phyloP scores from a whole-genome alignment of 2,888 invertebrate genomes.

The Xestia c-nigrum region DNA sequence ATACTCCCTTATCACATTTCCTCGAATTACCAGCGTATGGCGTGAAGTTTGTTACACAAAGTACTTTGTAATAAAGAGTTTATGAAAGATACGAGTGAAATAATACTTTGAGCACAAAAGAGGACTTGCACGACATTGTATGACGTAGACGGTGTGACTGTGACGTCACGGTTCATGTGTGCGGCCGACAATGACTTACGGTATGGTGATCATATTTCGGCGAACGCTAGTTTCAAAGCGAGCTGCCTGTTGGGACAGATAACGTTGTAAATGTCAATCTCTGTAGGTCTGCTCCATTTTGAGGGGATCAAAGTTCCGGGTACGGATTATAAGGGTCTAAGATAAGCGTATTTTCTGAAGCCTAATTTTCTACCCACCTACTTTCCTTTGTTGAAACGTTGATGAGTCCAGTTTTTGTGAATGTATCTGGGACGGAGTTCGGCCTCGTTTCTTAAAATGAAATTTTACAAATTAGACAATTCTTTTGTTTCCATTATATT shows the following conservation, averaged over 20 bases:
- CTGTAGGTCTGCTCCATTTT: constrained; percentile 85
- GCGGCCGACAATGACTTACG: constrained; percentile 59
- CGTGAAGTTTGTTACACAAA: constrained; percentile 57
- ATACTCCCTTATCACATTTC: constrained; percentile 32
- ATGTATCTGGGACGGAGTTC: constrained; percentile 58
- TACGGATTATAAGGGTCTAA: constrained; percentile 89
- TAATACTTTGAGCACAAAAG: constrained; percentile 64
- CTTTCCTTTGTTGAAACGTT: constrained; percentile 78
- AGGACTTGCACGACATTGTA: constrained; percentile 67
- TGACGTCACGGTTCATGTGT: constrained; percentile 71
- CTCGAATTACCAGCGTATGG: constrained; percentile 11
- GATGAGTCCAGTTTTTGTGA: constrained; percentile 75
- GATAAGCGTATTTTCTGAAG: constrained; percentile 88
- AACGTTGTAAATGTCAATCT: constrained; percentile 88
- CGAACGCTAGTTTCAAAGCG: constrained; percentile 79
- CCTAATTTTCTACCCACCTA: constrained; percentile 85
- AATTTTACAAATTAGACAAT: constrained; percentile 53
- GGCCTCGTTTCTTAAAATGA: constrained; percentile 52
- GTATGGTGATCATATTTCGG: constrained; percentile 70
- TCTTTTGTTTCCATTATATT: constrained; percentile 45
- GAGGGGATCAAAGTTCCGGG: constrained; percentile 88
- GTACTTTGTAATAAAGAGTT: constrained; percentile 61
- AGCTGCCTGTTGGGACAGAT: constrained; percentile 84
- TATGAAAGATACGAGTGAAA: constrained; percentile 55
- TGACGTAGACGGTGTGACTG: constrained; percentile 65